Base-by-base conservation (phyloP, 2,113 vertebrate genomes). In the Peromyscus californicus region DNA sequence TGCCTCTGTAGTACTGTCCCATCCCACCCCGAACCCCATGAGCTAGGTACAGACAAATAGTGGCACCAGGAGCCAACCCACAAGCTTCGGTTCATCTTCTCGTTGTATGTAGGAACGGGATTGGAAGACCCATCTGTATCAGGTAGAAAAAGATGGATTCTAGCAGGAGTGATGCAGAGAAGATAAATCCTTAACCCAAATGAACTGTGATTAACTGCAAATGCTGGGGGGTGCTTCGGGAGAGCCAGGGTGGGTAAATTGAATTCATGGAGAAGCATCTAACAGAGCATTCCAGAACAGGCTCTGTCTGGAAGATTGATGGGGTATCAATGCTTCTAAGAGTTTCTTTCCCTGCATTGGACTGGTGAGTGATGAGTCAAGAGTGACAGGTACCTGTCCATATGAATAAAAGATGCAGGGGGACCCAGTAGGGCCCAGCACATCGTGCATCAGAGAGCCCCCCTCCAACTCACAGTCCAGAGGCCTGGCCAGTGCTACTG, bases 231-330 rank as follows among this genome's bases (percentile, higher is more conserved):
- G 31, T 2, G 3, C 72, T 70, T 57, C 39, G 0, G 83, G 93
- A 87, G 79, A 85, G 88, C 76, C 7, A 17, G 48, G 59, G 24
- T 48, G 76, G 90, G 36, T 45, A 83, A 5, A 54, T 45, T 63
- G 96, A 95, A 69, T 96, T 51, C 39, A 31, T 61, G 85, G 69
- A 24, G 74, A 83, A 87, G 72, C 36, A 48, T 39, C 91, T 90
- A 74, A 51, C 48, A 39, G 91, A 96, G 83, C 86, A 78, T 97
- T 91, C 93, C 3, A 17, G 90, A 90, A 21, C 0, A 42, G 78
- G 65, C 42, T 69, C 74, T 93, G 82, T 89, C 57, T 3, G 9
- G 92, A 94, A 96, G 84, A 97, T 1, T 0, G 72, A 96, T 57
- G 65, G 13, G 1, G 39, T 54, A 21, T n/a, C 31, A 26, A 78